Evolutionary conservation across 2,888 invertebrate genomes (phyloP).

Genomic region (Calameuta pallipes): DNA sequence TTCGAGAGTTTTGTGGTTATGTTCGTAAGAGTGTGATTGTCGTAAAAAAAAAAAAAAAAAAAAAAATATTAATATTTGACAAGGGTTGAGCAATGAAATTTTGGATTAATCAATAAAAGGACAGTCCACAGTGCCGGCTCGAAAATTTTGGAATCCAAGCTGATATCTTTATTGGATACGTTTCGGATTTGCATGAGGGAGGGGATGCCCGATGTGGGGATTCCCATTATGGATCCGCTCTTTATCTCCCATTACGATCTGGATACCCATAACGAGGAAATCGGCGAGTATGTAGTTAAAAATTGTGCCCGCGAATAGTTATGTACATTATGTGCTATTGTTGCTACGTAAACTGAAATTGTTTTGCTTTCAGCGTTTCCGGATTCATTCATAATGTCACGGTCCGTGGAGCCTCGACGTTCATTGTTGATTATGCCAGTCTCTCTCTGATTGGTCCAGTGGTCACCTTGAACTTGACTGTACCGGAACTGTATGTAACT

Average conservation of each 20-base stretch:
- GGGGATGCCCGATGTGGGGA: slow-evolving; percentile 54
- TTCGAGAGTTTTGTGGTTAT: not conserved
- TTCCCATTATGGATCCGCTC: slow-evolving; percentile 55
- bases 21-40: too few relatives aligned
- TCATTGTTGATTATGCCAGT: slow-evolving; percentile 50
- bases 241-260: slow-evolving; percentile 45
- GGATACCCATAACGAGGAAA: slow-evolving; percentile 48
- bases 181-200: slow-evolving; percentile 54
- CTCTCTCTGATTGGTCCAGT: slow-evolving; percentile 55
- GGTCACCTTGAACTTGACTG: slow-evolving; percentile 51
- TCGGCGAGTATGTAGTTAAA: slow-evolving; percentile 49
- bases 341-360: not conserved
- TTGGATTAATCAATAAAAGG: slow-evolving; percentile 33
- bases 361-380: slow-evolving; percentile 40
- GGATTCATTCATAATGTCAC: slow-evolving; percentile 44
- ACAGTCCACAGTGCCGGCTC: slow-evolving; percentile 61
- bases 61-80: too few relatives aligned
- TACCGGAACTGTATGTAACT: slow-evolving; percentile 47
- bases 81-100: not conserved
- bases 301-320: too few relatives aligned
- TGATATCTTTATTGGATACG: slow-evolving; percentile 52
- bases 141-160: slow-evolving; percentile 56
- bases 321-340: not conserved
- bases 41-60: too few relatives aligned
- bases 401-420: slow-evolving; percentile 50